Evolutionary conservation across 2,797 vertebrate species (phyloP).

Genomic region (Danio jaintianensis): DNA sequence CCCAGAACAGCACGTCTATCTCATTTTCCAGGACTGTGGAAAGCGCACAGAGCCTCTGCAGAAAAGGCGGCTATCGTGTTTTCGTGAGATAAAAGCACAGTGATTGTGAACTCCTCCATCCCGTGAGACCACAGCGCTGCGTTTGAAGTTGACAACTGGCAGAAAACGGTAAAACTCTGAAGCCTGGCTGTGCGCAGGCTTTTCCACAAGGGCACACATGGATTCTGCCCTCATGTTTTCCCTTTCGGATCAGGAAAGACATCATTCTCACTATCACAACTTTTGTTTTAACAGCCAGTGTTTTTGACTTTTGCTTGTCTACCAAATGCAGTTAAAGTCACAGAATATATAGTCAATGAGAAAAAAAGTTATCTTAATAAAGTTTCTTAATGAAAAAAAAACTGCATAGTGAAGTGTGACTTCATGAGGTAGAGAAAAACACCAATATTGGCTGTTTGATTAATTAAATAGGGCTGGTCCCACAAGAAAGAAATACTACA

Average conservation of each 20-base stretch:
- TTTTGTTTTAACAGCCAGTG: slow-evolving; percentile 9
- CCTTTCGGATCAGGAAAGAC: slow-evolving; percentile 17
- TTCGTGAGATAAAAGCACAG: slow-evolving; percentile 43
- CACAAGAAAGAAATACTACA: too few species aligned
- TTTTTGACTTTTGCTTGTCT: neutral
- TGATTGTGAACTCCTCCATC: slow-evolving; percentile 53
- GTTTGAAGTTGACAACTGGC: slow-evolving; percentile 60
- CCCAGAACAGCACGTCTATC: slow-evolving; percentile 1
- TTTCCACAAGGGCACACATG: slow-evolving; percentile 60
- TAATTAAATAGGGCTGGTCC: too few species aligned
- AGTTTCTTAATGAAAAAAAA: slow-evolving; percentile 1
- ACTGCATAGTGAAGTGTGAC: slow-evolving; percentile 1
- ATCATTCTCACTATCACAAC: slow-evolving; percentile 28
- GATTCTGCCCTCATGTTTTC: neutral
- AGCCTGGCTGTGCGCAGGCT: slow-evolving; percentile 54
- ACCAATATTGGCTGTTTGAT: slow-evolving; percentile 4
- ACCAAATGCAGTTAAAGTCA: neutral
- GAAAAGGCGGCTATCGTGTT: slow-evolving; percentile 39
- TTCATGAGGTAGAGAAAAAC: neutral
- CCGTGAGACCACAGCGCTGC: slow-evolving; percentile 42
- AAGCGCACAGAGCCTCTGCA: slow-evolving; percentile 16
- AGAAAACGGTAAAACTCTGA: slow-evolving; percentile 50
- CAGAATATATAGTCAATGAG: neutral
- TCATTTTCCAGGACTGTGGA: slow-evolving; percentile 26
- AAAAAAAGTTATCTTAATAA: slow-evolving; percentile 1